Percentiles rank a stretch among this genome's conserved stretches.
phyloP scores from a whole-genome alignment of 2,113 vertebrate genomes.

The human (Homo sapiens) region GRCh38 chr2:29769501-29770000 shows the following conservation, averaged over 20 bases:
- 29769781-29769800: not conserved
- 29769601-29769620: not conserved
- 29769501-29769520: not conserved
- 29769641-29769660: not conserved
- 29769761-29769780: not conserved
- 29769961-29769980: not conserved
- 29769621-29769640: not conserved
- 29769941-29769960: not conserved
- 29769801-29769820: not conserved
- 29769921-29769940: not conserved
- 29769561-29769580: not conserved
- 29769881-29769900: not conserved
- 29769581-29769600: accelerated
- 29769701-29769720: not conserved
- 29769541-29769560: not conserved
- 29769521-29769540: not conserved
- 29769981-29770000: not conserved
- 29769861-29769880: not conserved
- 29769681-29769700: slow-evolving; percentile 9
- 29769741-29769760: not conserved
- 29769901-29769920: not conserved
- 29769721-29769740: not conserved
- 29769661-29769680: not conserved
- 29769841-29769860: not conserved
- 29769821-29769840: not conserved